Evolutionary conservation across 2,888 invertebrate species (phyloP), one percentile per base, ranked within the genome.

Genomic region (Dendrolimus pini): DNA sequence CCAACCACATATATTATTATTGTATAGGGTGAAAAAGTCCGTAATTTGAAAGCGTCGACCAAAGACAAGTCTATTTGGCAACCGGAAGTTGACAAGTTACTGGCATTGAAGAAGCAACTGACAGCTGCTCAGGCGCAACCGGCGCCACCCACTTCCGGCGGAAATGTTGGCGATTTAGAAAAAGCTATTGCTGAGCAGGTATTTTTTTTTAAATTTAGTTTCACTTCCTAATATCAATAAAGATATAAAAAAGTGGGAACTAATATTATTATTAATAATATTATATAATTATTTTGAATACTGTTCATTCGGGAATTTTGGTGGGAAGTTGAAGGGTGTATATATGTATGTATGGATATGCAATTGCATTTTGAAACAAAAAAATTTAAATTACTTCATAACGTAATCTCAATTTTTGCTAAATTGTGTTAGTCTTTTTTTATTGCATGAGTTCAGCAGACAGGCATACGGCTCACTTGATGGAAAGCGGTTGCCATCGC

Each of bases 61-160:
- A 94, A 93, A 59, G 94, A 94, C 63, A 97, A 97, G 80, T 71
- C 92, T 0, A 93, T 93, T 0, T 95, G 96, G 93, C 94, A 96
- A 72, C 95, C 95, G 1, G 95, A 96, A 79, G 95, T 98, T 0
- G 91, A 92, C 18, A 93, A 92, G 64, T 86, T 98, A 55, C 75
- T 97, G 14, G 92, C 93, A 6, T 82, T 97, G n/a, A 98, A 98
- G 83, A 93, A 93, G 64, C 92, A 94, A 74, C 83, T 97, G 12
- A 80, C 91, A 0, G 64, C 70, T 0, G 77, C 75, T 8, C 75
- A 74, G 47, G 60, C 65, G 55, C 61, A 58, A 41, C 53, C 57
- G 54, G 54, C 59, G n/a, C 30, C 61, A 54, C 52, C 57, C 10
- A 55, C 63, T 8, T 47, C 54, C 60, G 54, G 60, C 63, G 53